Base-by-base conservation (phyloP, 2,888 invertebrate genomes). In the Choreutis nemorana region DNA sequence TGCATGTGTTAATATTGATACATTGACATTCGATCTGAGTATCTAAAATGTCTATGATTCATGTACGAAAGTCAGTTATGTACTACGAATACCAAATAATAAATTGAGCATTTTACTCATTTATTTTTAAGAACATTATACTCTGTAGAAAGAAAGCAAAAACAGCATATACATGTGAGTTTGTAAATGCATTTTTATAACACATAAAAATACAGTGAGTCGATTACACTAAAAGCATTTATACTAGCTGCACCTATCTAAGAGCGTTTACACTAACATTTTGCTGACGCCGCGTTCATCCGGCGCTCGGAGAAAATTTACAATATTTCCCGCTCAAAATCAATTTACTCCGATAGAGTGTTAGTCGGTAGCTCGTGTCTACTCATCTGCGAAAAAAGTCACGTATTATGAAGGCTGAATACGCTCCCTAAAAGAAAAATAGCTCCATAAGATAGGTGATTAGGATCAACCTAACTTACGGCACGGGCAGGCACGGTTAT, bases 281-380 rank as follows among this genome's bases (percentile, higher is more conserved):
- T 40, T 16, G 49, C 55, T 56, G 55, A 57, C 53, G 48, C 38
- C 32, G 50, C 42, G 39, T 47, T 48, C 46, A 42, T 40, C 46
- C 37, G 36, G 37, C 44, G 38, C 35, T 42, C 42, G 50, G 50
- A 46, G 54, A 56, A 64, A 66, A 62, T 68, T 61, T 66, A 60
- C 59, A 67, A 67, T 64, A 66, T 71, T 63, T 67, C 51, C 50
- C 50, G 53, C 50, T 48, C 50, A 58, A 67, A 68, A 68, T 66
- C 67, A 68, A 71, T 71, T 71, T 71, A 53, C 58, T 36, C 41
- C 50, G 62, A 64, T 58, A 62, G 48, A 58, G 55, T 55, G 57
- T 62, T 55, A 62, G 50, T 44, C 44, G 45, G 44, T 42, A 49
- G 51, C 48, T 48, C 37, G 39, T 47, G 53, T 54, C 45, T 29